Evolutionary conservation across 2,113 vertebrate species (phyloP).

Genomic region (Leiothrix lutea): DNA sequence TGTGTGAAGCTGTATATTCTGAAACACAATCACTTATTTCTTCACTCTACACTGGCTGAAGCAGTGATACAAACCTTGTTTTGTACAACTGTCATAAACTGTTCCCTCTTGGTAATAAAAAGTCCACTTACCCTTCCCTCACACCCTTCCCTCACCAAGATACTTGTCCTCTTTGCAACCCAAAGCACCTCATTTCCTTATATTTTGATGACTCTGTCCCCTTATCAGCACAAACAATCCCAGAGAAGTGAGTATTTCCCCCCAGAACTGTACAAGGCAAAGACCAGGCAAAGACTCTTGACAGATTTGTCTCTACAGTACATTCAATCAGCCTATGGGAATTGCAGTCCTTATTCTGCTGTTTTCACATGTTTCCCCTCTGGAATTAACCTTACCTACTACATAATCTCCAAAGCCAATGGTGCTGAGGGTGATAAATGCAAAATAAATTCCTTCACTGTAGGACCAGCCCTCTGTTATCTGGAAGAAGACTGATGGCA

Average conservation of each 20-base stretch:
- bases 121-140: background rate
- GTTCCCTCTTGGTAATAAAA: background rate
- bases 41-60: background rate
- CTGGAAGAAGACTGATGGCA: constrained; percentile 68
- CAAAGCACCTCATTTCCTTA: background rate
- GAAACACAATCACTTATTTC: background rate
- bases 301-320: background rate
- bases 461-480: constrained; percentile 67
- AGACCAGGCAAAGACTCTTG: background rate
- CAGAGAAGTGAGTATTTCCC: background rate
- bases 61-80: background rate
- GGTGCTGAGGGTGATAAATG: constrained; percentile 75
- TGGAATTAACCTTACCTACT: constrained; percentile 59
- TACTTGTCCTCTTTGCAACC: background rate
- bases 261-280: background rate
- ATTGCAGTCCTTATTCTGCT: background rate
- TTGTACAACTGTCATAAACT: background rate
- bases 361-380: background rate
- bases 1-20: background rate
- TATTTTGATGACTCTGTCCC: background rate
- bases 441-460: constrained; percentile 71
- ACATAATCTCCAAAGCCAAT: constrained; percentile 76
- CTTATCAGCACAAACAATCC: background rate
- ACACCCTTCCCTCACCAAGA: background rate
- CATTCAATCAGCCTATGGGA: background rate